Evolutionary conservation across 2,113 vertebrate genomes (phyloP).

Genomic region (Odontophorus gujanensis): DNA sequence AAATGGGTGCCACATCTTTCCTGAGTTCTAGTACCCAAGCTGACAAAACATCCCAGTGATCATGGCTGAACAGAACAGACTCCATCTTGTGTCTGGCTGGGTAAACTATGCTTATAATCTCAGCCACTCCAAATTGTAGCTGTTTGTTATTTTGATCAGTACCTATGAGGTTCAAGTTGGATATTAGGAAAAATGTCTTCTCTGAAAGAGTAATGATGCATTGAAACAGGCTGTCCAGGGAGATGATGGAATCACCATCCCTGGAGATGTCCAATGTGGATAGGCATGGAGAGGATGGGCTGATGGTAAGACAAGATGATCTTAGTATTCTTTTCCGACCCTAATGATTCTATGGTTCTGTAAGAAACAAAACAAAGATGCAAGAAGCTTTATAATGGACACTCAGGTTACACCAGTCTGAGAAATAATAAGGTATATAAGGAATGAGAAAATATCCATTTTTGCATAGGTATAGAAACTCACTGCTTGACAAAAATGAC

Average conservation of each 20-base stretch:
- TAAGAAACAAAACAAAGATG: background rate
- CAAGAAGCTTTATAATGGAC: background rate
- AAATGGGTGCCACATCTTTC: background rate
- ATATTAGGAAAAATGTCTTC: too few species aligned
- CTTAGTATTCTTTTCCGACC: too few species aligned
- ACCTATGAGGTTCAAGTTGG: background rate
- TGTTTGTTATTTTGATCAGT: background rate
- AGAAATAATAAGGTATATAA: background rate
- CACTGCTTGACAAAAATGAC: background rate
- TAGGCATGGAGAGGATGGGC: too few species aligned
- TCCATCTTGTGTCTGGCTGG: background rate
- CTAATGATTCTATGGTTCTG: too few species aligned
- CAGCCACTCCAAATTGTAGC: background rate
- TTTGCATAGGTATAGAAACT: background rate
- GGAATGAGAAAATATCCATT: background rate
- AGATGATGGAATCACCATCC: too few species aligned
- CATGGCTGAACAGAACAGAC: background rate
- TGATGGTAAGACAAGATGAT: too few species aligned
- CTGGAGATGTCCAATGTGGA: too few species aligned
- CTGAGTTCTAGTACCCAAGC: accelerated
- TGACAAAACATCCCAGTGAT: accelerated
- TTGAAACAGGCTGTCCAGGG: too few species aligned
- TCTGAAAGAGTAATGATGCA: too few species aligned
- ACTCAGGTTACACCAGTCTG: background rate
- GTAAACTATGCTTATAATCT: background rate